phyloP scores from a whole-genome alignment of 2,888 invertebrate genomes.

The Tinea trinotella region DNA sequence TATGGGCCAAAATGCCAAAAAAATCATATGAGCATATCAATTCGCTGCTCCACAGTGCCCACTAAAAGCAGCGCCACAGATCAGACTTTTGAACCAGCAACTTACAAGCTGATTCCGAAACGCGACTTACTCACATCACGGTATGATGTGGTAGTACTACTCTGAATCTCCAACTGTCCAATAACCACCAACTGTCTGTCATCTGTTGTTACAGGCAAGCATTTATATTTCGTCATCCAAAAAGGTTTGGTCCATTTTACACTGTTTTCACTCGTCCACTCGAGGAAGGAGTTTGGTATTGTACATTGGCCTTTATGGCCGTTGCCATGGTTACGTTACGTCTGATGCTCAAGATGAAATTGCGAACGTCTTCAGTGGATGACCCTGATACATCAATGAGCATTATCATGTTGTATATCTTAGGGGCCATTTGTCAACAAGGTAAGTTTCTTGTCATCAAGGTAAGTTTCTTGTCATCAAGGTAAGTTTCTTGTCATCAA shows the following conservation, averaged over 20 bases:
- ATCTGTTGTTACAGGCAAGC: slow-evolving; percentile 44
- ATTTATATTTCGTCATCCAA: slow-evolving; percentile 80
- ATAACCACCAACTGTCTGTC: too few species aligned
- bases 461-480: too few species aligned
- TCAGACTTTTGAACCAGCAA: too few species aligned
- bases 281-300: slow-evolving; percentile 69
- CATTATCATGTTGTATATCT: slow-evolving; percentile 52
- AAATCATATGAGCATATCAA: too few species aligned
- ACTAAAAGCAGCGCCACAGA: too few species aligned
- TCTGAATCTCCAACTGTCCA: too few species aligned
- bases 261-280: slow-evolving; percentile 77
- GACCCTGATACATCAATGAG: slow-evolving; percentile 52
- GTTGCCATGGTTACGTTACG: slow-evolving; percentile 34
- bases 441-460: slow-evolving; percentile 43
- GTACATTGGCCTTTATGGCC: slow-evolving; percentile 44
- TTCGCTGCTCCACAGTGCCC: too few species aligned
- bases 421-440: slow-evolving; percentile 62
- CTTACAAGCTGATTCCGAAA: too few species aligned
- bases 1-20: too few species aligned
- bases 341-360: slow-evolving; percentile 34
- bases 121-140: too few species aligned
- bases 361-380: slow-evolving; percentile 26
- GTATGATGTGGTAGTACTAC: too few species aligned
- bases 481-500: too few species aligned
- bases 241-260: slow-evolving; percentile 69